A percentile compares a stretch with the other conserved stretches of the same genome.
These are phyloP conservation scores for Hartigia nigra DNA, from an alignment of 2,888 invertebrate genomes.

Conservation along the genomic window DNA sequence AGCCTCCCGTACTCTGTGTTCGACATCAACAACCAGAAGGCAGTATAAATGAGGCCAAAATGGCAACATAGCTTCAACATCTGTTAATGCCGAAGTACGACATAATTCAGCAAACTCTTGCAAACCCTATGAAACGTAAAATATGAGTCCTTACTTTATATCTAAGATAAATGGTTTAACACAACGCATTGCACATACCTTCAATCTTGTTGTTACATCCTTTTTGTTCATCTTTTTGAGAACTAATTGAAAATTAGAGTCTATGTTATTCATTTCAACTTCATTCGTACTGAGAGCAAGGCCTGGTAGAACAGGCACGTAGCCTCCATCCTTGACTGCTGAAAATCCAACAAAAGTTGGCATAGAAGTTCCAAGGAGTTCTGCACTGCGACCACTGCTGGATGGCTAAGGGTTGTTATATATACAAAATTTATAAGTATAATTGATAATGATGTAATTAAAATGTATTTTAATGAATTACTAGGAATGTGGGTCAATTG, in stretches of 20 bases:
- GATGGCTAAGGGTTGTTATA: constrained; percentile 78
- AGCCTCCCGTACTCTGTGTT: constrained; percentile 86
- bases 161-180: background rate
- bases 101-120: constrained; percentile 84
- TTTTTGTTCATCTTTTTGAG: constrained; percentile 91
- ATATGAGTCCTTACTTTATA: constrained; percentile 2
- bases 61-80: constrained; percentile 78
- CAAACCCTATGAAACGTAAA: constrained; percentile 72
- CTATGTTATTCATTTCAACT: constrained; percentile 72
- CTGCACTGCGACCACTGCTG: constrained; percentile 90
- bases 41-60: constrained; percentile 88
- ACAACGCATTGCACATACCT: constrained; percentile 69
- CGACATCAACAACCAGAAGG: constrained; percentile 80
- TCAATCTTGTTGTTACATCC: constrained; percentile 89
- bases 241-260: constrained; percentile 80
- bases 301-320: constrained; percentile 70
- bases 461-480: background rate
- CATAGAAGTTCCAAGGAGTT: constrained; percentile 74
- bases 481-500: constrained; percentile 6
- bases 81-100: constrained; percentile 73
- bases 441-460: background rate
- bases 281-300: constrained; percentile 70
- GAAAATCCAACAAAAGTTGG: constrained; percentile 76
- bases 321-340: constrained; percentile 72
- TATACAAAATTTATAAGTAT: background rate